Conservation (phyloP, 2,113 vertebrate species). For the Prunella fulvescens region DNA sequence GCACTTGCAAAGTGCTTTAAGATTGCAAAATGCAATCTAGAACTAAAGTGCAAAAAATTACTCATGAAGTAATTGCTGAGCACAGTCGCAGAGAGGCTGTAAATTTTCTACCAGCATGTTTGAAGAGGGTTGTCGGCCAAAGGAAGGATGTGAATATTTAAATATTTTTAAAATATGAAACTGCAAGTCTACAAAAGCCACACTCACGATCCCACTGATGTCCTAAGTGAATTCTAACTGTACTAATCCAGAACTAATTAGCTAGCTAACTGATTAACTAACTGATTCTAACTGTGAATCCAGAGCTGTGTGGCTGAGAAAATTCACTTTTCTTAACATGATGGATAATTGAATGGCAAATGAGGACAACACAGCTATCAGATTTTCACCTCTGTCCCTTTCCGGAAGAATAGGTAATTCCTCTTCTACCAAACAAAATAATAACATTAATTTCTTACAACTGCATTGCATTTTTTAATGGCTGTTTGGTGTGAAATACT, state of each 20-base stretch:
- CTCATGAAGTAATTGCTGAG: background rate
- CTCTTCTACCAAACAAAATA: background rate
- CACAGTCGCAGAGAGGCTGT: background rate
- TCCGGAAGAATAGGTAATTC: background rate
- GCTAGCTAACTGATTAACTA: no score
- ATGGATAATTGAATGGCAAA: background rate
- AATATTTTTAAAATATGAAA: slow-evolving; percentile 15
- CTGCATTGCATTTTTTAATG: background rate
- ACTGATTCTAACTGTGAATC: background rate
- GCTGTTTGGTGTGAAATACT: background rate
- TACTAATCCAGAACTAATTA: background rate
- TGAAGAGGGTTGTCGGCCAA: background rate
- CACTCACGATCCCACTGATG: background rate
- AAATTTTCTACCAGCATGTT: background rate
- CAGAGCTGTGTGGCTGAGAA: background rate
- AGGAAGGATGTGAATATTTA: background rate
- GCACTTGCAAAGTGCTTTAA: background rate
- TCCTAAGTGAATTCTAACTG: background rate
- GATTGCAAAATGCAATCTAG: background rate
- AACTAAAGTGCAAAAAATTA: background rate
- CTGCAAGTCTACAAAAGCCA: background rate
- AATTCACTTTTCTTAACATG: background rate
- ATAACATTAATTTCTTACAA: background rate
- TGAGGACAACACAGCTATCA: background rate
- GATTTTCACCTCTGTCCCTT: background rate